phyloP scores from a whole-genome alignment of 23 tunicate species.

The Diplosoma virens region DNA sequence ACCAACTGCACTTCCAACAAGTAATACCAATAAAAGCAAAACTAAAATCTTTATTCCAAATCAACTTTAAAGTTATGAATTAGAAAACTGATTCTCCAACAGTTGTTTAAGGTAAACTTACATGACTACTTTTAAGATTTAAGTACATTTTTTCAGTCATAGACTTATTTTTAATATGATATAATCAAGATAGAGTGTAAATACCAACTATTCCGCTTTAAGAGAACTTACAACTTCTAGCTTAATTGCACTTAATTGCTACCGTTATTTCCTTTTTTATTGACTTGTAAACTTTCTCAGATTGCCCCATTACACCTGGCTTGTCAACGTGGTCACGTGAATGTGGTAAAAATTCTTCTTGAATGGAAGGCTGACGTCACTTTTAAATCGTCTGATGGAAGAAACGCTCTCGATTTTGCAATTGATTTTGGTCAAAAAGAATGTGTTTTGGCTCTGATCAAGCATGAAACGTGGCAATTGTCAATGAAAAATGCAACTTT shows the following conservation, averaged over 20 bases:
- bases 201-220: too few species aligned
- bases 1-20: too few species aligned
- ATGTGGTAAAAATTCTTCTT: slow-evolving; percentile 63
- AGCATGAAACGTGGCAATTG: slow-evolving; percentile 73
- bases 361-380: slow-evolving; percentile 96
- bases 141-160: too few species aligned
- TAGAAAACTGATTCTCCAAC: too few species aligned
- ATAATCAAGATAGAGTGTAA: too few species aligned
- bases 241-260: neutral
- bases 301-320: slow-evolving; percentile 76
- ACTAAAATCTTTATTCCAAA: too few species aligned
- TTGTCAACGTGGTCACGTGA: slow-evolving; percentile 85
- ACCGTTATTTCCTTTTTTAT: neutral
- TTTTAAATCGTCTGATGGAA: slow-evolving; percentile 80
- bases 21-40: too few species aligned
- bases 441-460: slow-evolving; percentile 77
- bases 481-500: slow-evolving; percentile 76
- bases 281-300: slow-evolving; percentile 13
- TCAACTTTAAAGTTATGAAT: too few species aligned
- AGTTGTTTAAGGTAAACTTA: too few species aligned
- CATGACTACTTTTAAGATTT: too few species aligned
- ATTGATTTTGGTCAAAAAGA: slow-evolving; percentile 85
- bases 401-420: slow-evolving; percentile 90
- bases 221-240: too few species aligned
- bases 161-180: too few species aligned